Base-by-base conservation (phyloP, 2,888 invertebrate genomes). In the Corythucha ciliata region DNA sequence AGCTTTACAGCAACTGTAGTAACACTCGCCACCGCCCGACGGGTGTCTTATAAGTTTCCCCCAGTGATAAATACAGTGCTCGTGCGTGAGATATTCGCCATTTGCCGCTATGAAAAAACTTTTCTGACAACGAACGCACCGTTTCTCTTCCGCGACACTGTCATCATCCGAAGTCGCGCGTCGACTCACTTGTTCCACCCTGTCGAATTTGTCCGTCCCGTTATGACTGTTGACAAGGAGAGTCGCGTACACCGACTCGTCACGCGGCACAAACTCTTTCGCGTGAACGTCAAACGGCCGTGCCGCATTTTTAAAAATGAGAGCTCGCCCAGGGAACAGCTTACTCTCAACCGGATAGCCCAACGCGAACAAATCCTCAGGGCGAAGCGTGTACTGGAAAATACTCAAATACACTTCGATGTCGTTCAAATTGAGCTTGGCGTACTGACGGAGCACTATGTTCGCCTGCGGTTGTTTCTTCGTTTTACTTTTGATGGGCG, bases 41-140 rank as follows among this genome's bases (percentile, higher is more conserved):
- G 69, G 68, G 39, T 72, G 71, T 22, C 67, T 67, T 65, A 73
- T 75, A n/a, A 82, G 69, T 61, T 85, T 83, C 20, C 93, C 94
- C 83, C 86, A 89, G 67, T 98, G 97, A 67, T 89, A 88, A 16
- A 74, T 65, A 69, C 97, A 98, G 52, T 76, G 72, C 58, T 88
- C 87, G 39, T 76, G 73, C 3, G 76, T 76, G 21, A 81, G 66
- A 66, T 88, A 88, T 63, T 81, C 77, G 25, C 84, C 84, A 55
- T 78, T 75, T 24, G 76, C 72, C 58, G 78, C 76, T 54, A 88
- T 78, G 62, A 76, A 72, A 68, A 88, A 93, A 39, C 72, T 72
- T 61, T 76, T 77, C 55, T 76, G 76, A 70, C 89, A 89, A 51
- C 89, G 75, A 22, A 76, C 77, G 68, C 87, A 88, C 53, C 73